Conservation (phyloP, 2,888 invertebrate genomes). For the Hedychridium roseum region DNA sequence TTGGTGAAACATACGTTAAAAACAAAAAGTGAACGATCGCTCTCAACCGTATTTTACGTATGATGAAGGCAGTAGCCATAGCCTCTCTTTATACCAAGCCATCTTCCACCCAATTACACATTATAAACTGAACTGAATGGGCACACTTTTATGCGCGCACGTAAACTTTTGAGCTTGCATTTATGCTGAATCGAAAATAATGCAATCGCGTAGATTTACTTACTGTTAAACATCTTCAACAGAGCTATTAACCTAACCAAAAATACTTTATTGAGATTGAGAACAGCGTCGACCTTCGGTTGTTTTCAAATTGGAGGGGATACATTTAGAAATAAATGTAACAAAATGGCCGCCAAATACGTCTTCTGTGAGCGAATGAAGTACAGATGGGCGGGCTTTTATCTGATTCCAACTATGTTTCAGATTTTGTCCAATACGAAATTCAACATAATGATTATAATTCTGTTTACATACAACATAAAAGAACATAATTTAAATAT, state of each 20-base stretch:
- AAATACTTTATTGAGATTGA: constrained; percentile 50
- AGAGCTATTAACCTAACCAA: constrained; percentile 58
- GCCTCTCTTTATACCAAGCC: constrained; percentile 44
- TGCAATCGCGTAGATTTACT: constrained; percentile 40
- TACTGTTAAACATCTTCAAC: constrained; percentile 46
- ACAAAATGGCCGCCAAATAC: constrained; percentile 52
- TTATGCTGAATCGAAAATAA: neutral
- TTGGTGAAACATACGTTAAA: constrained; percentile 9
- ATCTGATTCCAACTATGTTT: no score
- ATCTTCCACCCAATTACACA: constrained; percentile 36
- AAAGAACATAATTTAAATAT: no score
- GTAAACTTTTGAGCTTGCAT: constrained; percentile 16
- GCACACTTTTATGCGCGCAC: constrained; percentile 12
- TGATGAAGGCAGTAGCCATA: constrained; percentile 44
- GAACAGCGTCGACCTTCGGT: constrained; percentile 62
- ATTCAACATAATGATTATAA: no score
- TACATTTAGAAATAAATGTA: constrained; percentile 53
- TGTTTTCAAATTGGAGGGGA: constrained; percentile 59
- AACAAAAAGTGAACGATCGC: constrained; percentile 28
- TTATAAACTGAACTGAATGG: constrained; percentile 24
- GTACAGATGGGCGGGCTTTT: no score
- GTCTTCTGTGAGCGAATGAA: constrained; percentile 5
- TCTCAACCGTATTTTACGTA: constrained; percentile 37
- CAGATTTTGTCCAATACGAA: no score
- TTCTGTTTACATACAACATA: no score